Evolutionary conservation across 2,113 vertebrate genomes (phyloP).

Genomic region (Orycteropus afer): DNA sequence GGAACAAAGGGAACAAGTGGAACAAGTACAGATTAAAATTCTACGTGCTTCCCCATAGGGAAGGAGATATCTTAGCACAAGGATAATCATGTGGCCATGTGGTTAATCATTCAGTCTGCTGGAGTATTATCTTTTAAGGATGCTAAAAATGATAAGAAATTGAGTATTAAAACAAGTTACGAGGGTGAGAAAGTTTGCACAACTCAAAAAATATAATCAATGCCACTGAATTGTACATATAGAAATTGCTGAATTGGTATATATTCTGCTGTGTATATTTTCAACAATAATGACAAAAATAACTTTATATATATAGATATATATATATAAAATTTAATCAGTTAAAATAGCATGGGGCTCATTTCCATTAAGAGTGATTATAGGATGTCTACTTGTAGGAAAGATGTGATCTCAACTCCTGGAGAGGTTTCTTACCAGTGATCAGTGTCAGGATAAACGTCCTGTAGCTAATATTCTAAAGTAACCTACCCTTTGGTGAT

Average conservation of each 20-base stretch:
- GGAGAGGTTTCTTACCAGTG: background rate
- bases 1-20: background rate
- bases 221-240: no score
- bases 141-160: background rate
- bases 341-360: background rate
- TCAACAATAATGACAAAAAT: no score
- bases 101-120: background rate
- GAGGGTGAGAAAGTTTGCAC: no score
- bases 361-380: background rate
- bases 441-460: background rate
- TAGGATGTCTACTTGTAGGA: background rate
- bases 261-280: no score
- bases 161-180: background rate
- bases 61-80: background rate
- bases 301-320: no score
- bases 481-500: background rate
- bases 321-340: no score
- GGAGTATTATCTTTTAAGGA: background rate
- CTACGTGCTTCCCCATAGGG: background rate
- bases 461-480: background rate
- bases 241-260: no score
- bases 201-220: no score
- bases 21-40: background rate
- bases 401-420: background rate
- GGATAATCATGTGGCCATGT: background rate